These are phyloP conservation scores for Pterocles gutturalis DNA, from an alignment of 2,113 vertebrate species.

Conservation along the genomic window DNA sequence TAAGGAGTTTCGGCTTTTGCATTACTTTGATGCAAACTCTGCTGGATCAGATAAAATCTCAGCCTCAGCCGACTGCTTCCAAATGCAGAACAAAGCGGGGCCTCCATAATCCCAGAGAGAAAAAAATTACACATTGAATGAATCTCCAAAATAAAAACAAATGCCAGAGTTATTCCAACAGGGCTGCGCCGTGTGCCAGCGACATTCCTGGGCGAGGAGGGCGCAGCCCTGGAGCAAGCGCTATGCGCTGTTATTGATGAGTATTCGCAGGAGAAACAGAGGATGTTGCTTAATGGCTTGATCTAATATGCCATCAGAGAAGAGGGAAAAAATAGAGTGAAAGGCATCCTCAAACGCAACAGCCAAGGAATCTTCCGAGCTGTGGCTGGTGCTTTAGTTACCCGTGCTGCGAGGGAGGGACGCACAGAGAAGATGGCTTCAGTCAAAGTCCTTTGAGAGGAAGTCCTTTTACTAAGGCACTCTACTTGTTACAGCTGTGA, in stretches of 20 bases:
- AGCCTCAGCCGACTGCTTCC: background rate
- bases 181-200: background rate
- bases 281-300: constrained; percentile 62
- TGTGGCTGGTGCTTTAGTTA: constrained; percentile 59
- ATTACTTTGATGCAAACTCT: background rate
- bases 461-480: background rate
- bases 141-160: constrained; percentile 19
- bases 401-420: background rate
- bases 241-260: constrained; percentile 61
- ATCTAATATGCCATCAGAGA: constrained; percentile 42
- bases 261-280: constrained; percentile 59
- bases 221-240: constrained; percentile 10
- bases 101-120: background rate
- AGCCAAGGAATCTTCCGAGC: constrained; percentile 32
- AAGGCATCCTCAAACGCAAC: constrained; percentile 20
- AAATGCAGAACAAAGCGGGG: background rate
- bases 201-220: constrained; percentile 29
- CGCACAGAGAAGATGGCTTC: constrained; percentile 31
- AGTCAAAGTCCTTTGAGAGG: constrained; percentile 39
- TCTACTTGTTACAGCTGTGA: constrained; percentile 4
- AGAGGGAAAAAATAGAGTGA: background rate
- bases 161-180: background rate
- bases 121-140: background rate
- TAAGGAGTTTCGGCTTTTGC: background rate
- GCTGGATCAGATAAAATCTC: background rate